phyloP scores from a whole-genome alignment of 2,888 invertebrate genomes.

The Microctonus aethiopoides region DNA sequence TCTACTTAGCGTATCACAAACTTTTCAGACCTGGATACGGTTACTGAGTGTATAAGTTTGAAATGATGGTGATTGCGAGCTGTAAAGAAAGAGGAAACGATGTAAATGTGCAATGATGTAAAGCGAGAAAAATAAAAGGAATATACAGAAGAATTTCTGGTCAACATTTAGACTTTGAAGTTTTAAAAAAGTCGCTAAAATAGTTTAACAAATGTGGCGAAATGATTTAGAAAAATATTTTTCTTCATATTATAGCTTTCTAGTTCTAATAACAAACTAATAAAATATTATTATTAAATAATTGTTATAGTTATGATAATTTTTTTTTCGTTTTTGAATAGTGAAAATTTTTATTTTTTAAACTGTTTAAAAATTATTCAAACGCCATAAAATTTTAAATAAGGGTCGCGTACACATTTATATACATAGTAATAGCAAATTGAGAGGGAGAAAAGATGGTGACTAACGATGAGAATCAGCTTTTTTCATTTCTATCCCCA shows the following conservation, averaged over 20 bases:
- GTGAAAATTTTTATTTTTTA: too few species aligned
- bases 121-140: slow-evolving; percentile 21
- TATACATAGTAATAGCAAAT: background rate
- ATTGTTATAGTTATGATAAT: background rate
- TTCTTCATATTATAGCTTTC: background rate
- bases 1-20: slow-evolving; percentile 66
- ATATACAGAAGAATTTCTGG: slow-evolving; percentile 30
- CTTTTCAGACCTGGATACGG: slow-evolving; percentile 65
- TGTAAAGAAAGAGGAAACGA: background rate
- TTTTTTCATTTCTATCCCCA: background rate
- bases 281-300: background rate
- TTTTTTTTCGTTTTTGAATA: too few species aligned
- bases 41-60: slow-evolving; percentile 43
- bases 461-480: slow-evolving; percentile 3
- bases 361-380: too few species aligned
- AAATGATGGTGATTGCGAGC: slow-evolving; percentile 43
- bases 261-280: too few species aligned
- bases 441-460: background rate
- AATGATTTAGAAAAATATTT: slow-evolving; percentile 42
- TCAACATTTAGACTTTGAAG: slow-evolving; percentile 33
- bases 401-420: background rate
- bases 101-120: slow-evolving; percentile 23
- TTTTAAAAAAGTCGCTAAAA: slow-evolving; percentile 64
- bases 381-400: background rate
- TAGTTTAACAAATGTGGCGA: slow-evolving; percentile 53